Evolutionary conservation across 2,797 vertebrate species (phyloP), one percentile per base, ranked within the genome.

Genomic region (Trachurus trachurus): DNA sequence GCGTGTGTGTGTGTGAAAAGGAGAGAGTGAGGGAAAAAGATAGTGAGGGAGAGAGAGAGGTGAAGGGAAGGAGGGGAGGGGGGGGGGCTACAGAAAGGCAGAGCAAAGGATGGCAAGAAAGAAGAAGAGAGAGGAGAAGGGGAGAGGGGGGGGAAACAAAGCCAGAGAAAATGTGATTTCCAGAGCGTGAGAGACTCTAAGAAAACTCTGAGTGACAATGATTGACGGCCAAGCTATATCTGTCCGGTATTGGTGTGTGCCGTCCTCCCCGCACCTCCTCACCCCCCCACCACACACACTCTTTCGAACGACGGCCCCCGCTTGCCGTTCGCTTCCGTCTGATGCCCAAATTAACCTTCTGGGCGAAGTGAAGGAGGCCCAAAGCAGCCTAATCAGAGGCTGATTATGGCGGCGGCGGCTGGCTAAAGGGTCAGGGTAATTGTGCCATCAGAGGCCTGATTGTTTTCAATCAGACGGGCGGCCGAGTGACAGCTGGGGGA

Each of bases 341-440:
- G 97, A 99, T 97, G 97, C 97, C 97, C 97, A 99, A 99, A 99
- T 99, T 99, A 99, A 99, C 97, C 97, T 99, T 98, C 97, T 97
- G 96, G 96, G 97, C 96, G 95, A 97, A 97, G 97, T 98, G 97
- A 98, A 98, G 97, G 97, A 97, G 97, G 97, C 97, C 97, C 96
- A 97, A 97, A 98, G 97, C 97, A 97, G 97, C 97, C 97, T 99
- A 99, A 99, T 99, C 98, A 99, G 97, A 96, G 96, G 96, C 97
- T 99, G 98, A 99, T 99, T 98, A 99, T 97, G 97, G 97, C 95
- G 95, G 97, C 96, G 96, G 97, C 96, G 96, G 96, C 97, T 97
- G 97, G 97, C 98, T 99, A 99, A 98, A 97, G 98, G 98, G 98
- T 99, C 98, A 99, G 97, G 97, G 98, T 99, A 99, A 99, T 99